Percentiles rank a stretch among this genome's conserved stretches.
Evolutionary conservation across 1,140 invertebrate genomes (phyloP).

Genomic region (Cydia pomonella): DNA sequence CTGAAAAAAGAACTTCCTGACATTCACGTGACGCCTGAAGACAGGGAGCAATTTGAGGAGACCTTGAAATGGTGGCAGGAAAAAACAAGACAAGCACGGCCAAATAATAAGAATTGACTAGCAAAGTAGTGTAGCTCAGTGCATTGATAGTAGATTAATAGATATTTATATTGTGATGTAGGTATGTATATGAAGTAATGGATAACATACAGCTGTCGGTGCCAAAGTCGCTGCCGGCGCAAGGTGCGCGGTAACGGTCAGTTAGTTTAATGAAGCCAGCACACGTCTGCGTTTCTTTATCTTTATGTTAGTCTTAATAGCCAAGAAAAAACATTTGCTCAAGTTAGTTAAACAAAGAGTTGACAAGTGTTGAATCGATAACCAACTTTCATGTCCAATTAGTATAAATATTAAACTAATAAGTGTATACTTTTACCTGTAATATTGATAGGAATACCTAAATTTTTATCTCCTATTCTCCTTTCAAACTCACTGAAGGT

Average conservation of each 20-base stretch:
- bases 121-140: constrained; percentile 35
- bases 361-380: background rate
- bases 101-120: constrained; percentile 55
- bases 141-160: constrained; percentile 42
- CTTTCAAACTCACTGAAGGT: no score
- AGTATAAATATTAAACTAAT: constrained; percentile 2
- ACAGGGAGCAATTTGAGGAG: constrained; percentile 74
- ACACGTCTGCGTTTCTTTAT: constrained; percentile 38
- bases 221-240: constrained; percentile 71
- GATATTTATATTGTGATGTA: constrained; percentile 59
- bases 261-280: constrained; percentile 48
- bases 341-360: constrained; percentile 4
- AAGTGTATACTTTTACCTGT: background rate
- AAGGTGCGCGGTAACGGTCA: constrained; percentile 74
- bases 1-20: constrained; percentile 74
- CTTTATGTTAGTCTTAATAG: constrained; percentile 22
- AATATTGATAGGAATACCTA: no score
- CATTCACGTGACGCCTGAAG: constrained; percentile 73
- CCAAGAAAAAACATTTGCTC: constrained; percentile 15
- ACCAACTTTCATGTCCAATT: background rate
- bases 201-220: constrained; percentile 74
- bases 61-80: constrained; percentile 79
- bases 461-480: no score
- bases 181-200: constrained; percentile 49
- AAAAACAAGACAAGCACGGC: constrained; percentile 67